Percentiles rank a stretch among this genome's conserved stretches.
phyloP scores from a whole-genome alignment of 2,797 vertebrate genomes.

The Tapirus indicus region DNA sequence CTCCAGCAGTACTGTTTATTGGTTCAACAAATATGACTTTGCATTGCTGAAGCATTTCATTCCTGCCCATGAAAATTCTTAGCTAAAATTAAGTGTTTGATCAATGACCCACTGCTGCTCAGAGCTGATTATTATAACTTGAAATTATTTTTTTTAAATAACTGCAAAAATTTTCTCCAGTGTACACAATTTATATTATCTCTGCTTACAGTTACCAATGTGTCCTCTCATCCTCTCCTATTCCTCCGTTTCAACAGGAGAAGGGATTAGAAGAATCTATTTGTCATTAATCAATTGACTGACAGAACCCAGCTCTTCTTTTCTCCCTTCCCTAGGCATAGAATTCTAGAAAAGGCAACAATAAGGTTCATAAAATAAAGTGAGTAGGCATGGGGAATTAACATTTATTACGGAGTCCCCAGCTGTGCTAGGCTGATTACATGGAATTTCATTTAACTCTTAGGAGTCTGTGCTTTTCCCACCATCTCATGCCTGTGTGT shows the following conservation, averaged over 20 bases:
- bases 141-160: not conserved
- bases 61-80: constrained; percentile 30
- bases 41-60: not conserved
- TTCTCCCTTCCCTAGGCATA: not conserved
- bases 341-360: constrained; percentile 11
- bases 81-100: constrained; percentile 49
- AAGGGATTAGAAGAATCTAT: not conserved
- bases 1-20: not conserved
- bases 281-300: not conserved
- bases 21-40: constrained; percentile 22
- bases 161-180: not conserved
- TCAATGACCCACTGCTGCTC: not conserved
- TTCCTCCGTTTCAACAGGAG: not conserved
- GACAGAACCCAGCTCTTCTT: not conserved
- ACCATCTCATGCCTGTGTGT: not conserved
- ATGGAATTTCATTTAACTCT: not conserved
- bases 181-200: not conserved
- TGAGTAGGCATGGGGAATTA: not conserved
- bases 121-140: constrained; percentile 16
- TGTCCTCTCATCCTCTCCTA: not conserved
- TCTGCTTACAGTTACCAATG: not conserved
- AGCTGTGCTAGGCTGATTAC: not conserved
- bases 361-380: not conserved
- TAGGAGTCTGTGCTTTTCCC: not conserved
- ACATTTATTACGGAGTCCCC: not conserved